phyloP scores from a whole-genome alignment of 2,888 invertebrate species.

The Exephanes ischioxanthus region DNA sequence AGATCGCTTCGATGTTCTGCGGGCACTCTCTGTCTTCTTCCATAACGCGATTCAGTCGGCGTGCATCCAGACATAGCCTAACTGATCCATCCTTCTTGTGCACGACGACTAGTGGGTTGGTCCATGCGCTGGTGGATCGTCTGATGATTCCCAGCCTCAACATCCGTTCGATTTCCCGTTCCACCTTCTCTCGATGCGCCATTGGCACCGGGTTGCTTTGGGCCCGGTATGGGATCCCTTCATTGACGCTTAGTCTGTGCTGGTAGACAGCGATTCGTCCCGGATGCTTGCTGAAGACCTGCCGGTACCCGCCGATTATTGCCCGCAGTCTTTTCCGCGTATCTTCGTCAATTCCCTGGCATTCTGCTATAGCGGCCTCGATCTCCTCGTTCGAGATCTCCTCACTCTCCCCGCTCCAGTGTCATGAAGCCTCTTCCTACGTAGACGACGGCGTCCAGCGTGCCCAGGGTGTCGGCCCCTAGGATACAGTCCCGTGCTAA shows the following conservation, averaged over 20 bases:
- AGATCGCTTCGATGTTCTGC: neutral
- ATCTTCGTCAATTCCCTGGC: neutral
- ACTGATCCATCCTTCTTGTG: neutral
- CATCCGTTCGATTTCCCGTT: neutral
- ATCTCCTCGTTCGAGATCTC: neutral
- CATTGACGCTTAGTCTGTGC: neutral
- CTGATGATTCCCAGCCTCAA: neutral
- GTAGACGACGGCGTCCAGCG: neutral
- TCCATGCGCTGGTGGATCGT: neutral
- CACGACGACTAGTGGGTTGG: neutral
- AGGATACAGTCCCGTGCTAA: neutral
- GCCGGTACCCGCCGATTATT: neutral
- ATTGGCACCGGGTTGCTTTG: neutral
- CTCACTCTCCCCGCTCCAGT: neutral
- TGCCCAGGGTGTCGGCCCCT: neutral
- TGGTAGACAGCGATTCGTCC: neutral
- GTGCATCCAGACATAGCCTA: neutral
- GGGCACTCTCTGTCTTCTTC: slow-evolving; percentile 1
- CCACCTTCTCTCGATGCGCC: neutral
- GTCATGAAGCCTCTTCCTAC: neutral
- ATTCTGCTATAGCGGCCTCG: neutral
- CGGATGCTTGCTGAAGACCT: neutral
- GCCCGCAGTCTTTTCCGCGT: neutral
- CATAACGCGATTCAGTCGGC: neutral
- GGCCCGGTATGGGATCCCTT: neutral